Conservation (phyloP, 2,888 invertebrate genomes). For the Eueremaeus valkanovi region DNA sequence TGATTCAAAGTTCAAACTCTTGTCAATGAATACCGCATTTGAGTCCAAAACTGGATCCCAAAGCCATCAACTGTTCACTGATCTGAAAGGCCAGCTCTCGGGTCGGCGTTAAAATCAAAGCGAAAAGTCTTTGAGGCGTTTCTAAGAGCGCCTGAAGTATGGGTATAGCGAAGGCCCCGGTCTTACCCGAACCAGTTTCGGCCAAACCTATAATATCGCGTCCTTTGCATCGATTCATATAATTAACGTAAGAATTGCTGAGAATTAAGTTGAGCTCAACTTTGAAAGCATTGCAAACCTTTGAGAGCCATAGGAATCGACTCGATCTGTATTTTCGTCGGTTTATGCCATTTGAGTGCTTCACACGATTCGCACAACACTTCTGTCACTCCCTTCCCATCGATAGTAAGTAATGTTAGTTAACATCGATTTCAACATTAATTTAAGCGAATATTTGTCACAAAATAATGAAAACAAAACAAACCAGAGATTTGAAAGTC, state of each 20-base stretch:
- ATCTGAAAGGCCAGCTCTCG: slow-evolving; percentile 98
- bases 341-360: slow-evolving; percentile 86
- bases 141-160: slow-evolving; percentile 86
- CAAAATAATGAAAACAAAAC: too few relatives aligned
- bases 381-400: slow-evolving; percentile 35
- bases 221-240: slow-evolving; percentile 57
- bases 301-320: slow-evolving; percentile 84
- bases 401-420: neutral
- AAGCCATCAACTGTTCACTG: slow-evolving; percentile 94
- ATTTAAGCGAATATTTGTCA: neutral
- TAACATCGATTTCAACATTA: neutral
- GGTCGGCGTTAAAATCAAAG: slow-evolving; percentile 88
- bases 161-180: slow-evolving; percentile 94
- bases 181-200: slow-evolving; percentile 92
- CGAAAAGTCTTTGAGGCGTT: slow-evolving; percentile 89
- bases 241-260: neutral
- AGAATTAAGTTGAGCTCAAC: neutral
- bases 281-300: slow-evolving; percentile 58
- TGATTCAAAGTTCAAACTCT: neutral
- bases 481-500: slow-evolving; percentile 41
- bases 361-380: slow-evolving; percentile 69
- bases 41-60: slow-evolving; percentile 82
- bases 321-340: slow-evolving; percentile 92
- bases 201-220: slow-evolving; percentile 72
- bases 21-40: slow-evolving; percentile 62